These are phyloP conservation scores for Malurus splendens DNA, from an alignment of 2,797 vertebrate species.

Conservation along the genomic window DNA sequence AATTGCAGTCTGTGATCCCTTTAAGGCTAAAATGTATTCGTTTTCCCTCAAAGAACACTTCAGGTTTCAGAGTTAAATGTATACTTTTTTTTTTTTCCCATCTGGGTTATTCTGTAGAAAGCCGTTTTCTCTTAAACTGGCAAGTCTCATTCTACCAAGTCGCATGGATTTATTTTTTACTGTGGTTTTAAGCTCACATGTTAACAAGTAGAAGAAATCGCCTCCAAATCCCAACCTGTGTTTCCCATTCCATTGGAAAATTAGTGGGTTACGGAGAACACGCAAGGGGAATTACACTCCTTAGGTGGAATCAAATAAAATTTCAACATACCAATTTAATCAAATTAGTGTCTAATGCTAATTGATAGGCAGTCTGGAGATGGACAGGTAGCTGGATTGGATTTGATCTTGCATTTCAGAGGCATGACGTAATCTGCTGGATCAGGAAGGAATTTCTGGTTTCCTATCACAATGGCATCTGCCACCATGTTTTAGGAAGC, in stretches of 20 bases:
- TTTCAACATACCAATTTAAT: constrained; percentile 44
- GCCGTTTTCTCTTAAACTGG: constrained; percentile 28
- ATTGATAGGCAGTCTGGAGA: constrained; percentile 36
- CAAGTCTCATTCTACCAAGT: background rate
- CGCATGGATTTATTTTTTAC: constrained; percentile 39
- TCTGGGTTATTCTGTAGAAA: constrained; percentile 41
- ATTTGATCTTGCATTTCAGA: constrained; percentile 34
- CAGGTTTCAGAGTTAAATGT: constrained; percentile 73
- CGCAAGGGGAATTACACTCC: constrained; percentile 8
- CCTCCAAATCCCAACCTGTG: constrained; percentile 31
- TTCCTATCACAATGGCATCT: constrained; percentile 38
- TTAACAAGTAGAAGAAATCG: constrained; percentile 41
- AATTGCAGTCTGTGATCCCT: constrained; percentile 93
- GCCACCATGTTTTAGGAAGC: constrained; percentile 4
- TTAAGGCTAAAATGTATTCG: constrained; percentile 72
- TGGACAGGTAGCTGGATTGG: constrained; percentile 33
- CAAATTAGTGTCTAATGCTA: constrained; percentile 56
- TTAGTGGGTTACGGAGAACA: constrained; percentile 36
- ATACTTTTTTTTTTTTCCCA: background rate
- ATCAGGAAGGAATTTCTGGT: constrained; percentile 41
- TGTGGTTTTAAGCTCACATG: constrained; percentile 29
- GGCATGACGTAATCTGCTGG: constrained; percentile 4
- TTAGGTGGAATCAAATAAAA: constrained; percentile 55
- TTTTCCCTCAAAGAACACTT: constrained; percentile 87
- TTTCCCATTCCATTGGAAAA: constrained; percentile 46